Evolutionary conservation across 2,113 vertebrate genomes (phyloP), one percentile per base, ranked within the genome.

Genomic region (Otis tarda): DNA sequence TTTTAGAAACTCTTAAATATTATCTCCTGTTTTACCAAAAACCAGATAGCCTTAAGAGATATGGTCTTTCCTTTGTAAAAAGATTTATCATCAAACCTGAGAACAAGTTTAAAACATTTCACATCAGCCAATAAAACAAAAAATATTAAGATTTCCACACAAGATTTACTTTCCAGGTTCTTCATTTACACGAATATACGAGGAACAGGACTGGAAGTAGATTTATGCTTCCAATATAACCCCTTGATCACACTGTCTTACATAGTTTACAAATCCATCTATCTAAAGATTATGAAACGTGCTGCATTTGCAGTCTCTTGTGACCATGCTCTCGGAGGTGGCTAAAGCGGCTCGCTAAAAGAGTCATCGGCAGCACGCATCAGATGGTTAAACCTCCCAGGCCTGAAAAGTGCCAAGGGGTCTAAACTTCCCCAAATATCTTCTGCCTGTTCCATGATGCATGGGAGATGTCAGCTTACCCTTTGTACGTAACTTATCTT

Each of bases 281-380:
- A 73, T 90, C 68, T 83, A 74, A 80, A 37, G 41, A 21, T 45
- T 52, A 69, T 41, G 79, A 93, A 88, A 95, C 94, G 93, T 67
- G 75, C 73, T 83, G 91, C n/a, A 37, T 74, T 77, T 80, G 70
- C 64, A 88, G 64, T 74, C 63, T 57, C 75, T 76, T 70, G 55
- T 49, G 57, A 35, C 63, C 3, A 4, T 21, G 16, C 27, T 63
- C 35, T 64, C 2, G 4, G 70, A 53, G 70, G 28, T 21, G 31
- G 59, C n/a, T 73, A 10, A 28, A 74, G 53, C 45, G 5, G 30
- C 33, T 87, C 39, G n/a, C 43, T 52, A 31, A 87, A 55, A 87
- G 5, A 74, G 18, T 27, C 6, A 31, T 5, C n/a, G 69, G 27
- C 47, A 57, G 27, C 19, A 15, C 4, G 12, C 10, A 85, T 19